These are phyloP conservation scores for Fistularia commersonii DNA, from an alignment of 2,797 vertebrate genomes.

Conservation along the genomic window DNA sequence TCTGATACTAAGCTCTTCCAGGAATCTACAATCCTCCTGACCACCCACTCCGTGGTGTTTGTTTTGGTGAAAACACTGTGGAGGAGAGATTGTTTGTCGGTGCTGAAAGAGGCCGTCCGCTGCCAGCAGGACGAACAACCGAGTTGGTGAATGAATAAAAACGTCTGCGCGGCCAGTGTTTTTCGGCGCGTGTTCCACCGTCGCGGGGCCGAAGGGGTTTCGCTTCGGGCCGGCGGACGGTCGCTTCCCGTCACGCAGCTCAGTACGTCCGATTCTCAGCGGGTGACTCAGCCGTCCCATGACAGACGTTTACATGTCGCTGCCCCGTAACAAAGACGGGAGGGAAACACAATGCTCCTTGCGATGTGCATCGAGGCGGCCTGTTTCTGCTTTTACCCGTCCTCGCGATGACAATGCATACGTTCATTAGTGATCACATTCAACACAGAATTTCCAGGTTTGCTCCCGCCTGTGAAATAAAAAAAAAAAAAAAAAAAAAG, in stretches of 20 bases:
- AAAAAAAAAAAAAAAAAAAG: no score
- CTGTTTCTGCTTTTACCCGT: neutral
- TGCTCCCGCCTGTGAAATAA: no score
- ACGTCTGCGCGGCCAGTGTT: slow-evolving; percentile 10
- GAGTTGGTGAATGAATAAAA: slow-evolving; percentile 40
- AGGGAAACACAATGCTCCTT: slow-evolving; percentile 28
- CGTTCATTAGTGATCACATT: no score
- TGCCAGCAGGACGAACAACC: slow-evolving; percentile 28
- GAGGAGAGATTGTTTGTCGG: slow-evolving; percentile 34
- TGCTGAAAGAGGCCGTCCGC: slow-evolving; percentile 46
- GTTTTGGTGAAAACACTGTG: slow-evolving; percentile 37
- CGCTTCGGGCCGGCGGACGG: slow-evolving; percentile 18
- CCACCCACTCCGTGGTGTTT: slow-evolving; percentile 29
- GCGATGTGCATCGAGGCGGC: slow-evolving; percentile 7
- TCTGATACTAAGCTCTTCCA: slow-evolving; percentile 25
- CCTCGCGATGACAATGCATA: no score
- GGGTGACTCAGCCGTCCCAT: slow-evolving; percentile 30
- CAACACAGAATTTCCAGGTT: no score
- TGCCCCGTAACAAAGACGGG: slow-evolving; percentile 41
- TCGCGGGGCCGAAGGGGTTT: slow-evolving; percentile 27
- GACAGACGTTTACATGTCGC: slow-evolving; percentile 35
- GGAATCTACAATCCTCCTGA: slow-evolving; percentile 18
- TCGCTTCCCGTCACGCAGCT: slow-evolving; percentile 36
- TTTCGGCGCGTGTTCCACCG: slow-evolving; percentile 19
- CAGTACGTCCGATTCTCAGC: slow-evolving; percentile 36